Evolutionary conservation across 2,797 vertebrate species (phyloP).

Genomic region (Clarias laeviceps): DNA sequence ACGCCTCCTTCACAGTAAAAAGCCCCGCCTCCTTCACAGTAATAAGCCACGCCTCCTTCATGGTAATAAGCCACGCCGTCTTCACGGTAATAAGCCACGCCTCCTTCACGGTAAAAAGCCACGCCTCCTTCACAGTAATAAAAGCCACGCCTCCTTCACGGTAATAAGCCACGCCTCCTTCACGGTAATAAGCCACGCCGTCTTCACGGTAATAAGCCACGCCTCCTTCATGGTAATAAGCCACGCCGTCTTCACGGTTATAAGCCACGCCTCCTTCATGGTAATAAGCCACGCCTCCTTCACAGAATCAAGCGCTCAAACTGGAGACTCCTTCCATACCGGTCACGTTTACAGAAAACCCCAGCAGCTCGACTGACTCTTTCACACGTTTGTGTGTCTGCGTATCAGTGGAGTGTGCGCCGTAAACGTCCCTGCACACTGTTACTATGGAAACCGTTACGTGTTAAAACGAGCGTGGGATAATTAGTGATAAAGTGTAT

Average conservation of each 20-base stretch:
- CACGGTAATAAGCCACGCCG: not conserved
- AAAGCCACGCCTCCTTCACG: not conserved
- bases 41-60: not conserved
- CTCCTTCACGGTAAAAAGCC: no score
- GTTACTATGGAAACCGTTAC: not conserved
- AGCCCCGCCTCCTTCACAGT: not conserved
- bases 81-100: no score
- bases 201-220: not conserved
- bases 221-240: not conserved
- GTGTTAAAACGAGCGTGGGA: not conserved
- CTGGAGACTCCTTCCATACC: not conserved
- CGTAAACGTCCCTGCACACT: not conserved
- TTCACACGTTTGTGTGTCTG: not conserved
- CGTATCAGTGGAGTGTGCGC: not conserved
- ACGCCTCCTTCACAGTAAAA: not conserved
- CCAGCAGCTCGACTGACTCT: no score
- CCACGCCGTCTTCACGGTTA: not conserved
- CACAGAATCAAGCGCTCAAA: not conserved
- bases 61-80: not conserved
- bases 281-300: not conserved
- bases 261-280: not conserved
- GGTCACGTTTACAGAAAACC: no score
- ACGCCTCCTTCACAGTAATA: no score
- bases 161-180: no score
- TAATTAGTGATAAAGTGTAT: not conserved